A percentile compares a stretch with the other conserved stretches of the same genome.
Conservation (phyloP, 2,888 invertebrate genomes). For the Lysandra bellargus region DNA sequence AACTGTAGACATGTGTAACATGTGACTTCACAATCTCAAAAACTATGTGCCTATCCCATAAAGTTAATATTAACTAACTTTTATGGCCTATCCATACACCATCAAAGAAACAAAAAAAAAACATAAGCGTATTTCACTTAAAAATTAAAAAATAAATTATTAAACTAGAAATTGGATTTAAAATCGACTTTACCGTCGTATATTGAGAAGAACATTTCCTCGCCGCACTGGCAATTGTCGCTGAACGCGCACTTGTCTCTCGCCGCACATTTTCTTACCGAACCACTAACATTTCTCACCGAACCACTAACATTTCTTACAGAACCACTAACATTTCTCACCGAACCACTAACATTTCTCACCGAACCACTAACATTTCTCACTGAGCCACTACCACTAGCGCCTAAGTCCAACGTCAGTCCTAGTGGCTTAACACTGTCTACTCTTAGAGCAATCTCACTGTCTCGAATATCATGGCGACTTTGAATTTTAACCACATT, state of each 20-base stretch:
- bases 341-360: slow-evolving; percentile 31
- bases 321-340: slow-evolving; percentile 26
- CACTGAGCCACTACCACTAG: background rate
- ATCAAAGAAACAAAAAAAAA: background rate
- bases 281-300: slow-evolving; percentile 31
- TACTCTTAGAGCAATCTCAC: slow-evolving; percentile 35
- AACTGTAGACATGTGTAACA: background rate
- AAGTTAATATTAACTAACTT: no score
- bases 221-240: slow-evolving; percentile 47
- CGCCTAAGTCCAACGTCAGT: background rate
- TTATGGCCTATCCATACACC: background rate
- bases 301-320: slow-evolving; percentile 32
- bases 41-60: background rate
- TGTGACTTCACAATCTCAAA: slow-evolving; percentile 8
- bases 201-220: slow-evolving; percentile 50
- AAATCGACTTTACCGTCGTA: slow-evolving; percentile 57
- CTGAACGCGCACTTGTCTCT: slow-evolving; percentile 44
- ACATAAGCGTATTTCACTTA: slow-evolving; percentile 30
- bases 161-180: slow-evolving; percentile 52
- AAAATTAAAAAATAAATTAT: slow-evolving; percentile 33
- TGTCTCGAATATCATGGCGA: slow-evolving; percentile 30
- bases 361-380: slow-evolving; percentile 32
- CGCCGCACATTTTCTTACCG: slow-evolving; percentile 32
- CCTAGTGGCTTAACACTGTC: background rate
- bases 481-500: background rate